Base-by-base conservation (phyloP, 2,797 vertebrate species). In the Rhinoraja longicauda region DNA sequence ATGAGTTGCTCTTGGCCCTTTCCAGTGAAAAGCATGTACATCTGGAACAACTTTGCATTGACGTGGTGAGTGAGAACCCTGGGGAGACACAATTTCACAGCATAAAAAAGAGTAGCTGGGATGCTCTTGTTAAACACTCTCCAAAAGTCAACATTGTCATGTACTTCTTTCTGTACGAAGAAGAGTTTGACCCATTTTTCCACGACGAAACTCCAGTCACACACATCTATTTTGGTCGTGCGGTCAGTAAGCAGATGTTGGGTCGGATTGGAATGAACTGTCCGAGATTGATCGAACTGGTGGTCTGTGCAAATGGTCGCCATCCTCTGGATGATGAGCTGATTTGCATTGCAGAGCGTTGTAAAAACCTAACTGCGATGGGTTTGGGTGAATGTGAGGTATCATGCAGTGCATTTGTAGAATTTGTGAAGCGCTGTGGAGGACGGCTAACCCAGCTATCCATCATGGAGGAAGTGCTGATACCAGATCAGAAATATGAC, bases 81-180 rank as follows among this genome's bases (percentile, higher is more conserved):
- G 98, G 98, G 93, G 98, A 99, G 95, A 97, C 96, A 94, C 98
- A 98, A 94, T 99, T 99, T 94, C 98, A 99, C 95, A 96, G 97
- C 1, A 98, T 99, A 95, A 98, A 98, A 95, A 99, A 98, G 96
- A 99, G 98, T 97, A 99, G 99, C 96, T 99, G 99, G 99, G 98
- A 99, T 19, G 98, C 98, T 95, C 98, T 99, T 96, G 97, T 99
- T 95, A 97, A 96, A 93, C 99, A 99, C 95, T 99, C 99, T 9
- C 99, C 99, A 76, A 99, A 99, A 95, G 98, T 99, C 93, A 99
- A 98, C 95, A 96, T 99, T 95, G 99, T 99, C 62, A 99, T 99
- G 99, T 99, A 99, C 96, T 99, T 99, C 95, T 99, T 99, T 95
- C 97, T 99, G 93, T 99, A 99, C 0, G 98, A 99, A 95, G 97